Conservation (phyloP, 2,797 vertebrate genomes). For the Amazonetta brasiliensis region DNA sequence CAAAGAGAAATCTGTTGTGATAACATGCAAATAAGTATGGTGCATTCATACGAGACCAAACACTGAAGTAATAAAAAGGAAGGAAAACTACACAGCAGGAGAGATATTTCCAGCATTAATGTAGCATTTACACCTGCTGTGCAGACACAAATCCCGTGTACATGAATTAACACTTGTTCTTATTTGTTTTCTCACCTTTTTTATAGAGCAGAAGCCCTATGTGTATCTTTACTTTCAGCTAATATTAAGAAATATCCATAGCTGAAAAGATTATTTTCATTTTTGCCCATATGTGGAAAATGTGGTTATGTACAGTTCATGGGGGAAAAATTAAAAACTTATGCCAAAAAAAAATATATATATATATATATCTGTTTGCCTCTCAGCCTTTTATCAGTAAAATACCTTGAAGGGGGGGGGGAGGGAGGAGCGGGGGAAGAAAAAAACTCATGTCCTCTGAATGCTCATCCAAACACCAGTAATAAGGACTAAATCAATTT, state of each 20-base stretch:
- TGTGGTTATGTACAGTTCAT: background rate
- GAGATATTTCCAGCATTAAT: slow-evolving; percentile 54
- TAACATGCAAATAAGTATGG: slow-evolving; percentile 59
- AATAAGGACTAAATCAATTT: slow-evolving; percentile 36
- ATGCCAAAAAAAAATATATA: no score
- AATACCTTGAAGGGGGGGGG: background rate
- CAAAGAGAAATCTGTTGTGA: slow-evolving; percentile 16
- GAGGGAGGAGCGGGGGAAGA: no score
- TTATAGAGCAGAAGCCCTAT: background rate
- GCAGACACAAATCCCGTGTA: slow-evolving; percentile 39
- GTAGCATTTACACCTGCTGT: slow-evolving; percentile 53
- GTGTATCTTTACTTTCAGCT: slow-evolving; percentile 10
- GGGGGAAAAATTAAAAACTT: background rate
- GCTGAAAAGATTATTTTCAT: slow-evolving; percentile 43
- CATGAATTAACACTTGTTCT: slow-evolving; percentile 67
- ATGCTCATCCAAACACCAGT: background rate
- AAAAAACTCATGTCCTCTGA: background rate
- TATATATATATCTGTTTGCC: background rate
- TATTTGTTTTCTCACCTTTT: slow-evolving; percentile 72
- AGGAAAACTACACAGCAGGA: slow-evolving; percentile 54
- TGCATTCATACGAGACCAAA: slow-evolving; percentile 54
- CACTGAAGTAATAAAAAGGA: slow-evolving; percentile 49
- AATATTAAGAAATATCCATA: slow-evolving; percentile 29
- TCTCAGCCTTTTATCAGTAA: background rate
- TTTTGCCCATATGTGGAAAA: slow-evolving; percentile 24